phyloP scores from a whole-genome alignment of 2,888 invertebrate species.

The Spilarctia lutea region DNA sequence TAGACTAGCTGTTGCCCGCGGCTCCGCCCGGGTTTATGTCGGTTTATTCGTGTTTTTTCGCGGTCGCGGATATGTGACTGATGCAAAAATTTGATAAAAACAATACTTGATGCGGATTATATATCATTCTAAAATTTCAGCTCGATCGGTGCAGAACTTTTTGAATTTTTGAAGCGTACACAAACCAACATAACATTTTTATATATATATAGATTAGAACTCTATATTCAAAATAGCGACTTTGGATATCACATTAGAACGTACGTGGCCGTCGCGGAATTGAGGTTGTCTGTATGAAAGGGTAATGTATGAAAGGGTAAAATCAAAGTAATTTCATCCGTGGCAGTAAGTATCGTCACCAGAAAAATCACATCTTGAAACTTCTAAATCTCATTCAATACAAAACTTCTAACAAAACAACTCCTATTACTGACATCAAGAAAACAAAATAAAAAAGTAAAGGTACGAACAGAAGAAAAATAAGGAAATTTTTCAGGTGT shows the following conservation, averaged over 20 bases:
- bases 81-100: no score
- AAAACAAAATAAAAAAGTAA: constrained; percentile 23
- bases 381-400: constrained; percentile 16
- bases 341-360: not conserved
- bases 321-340: not conserved
- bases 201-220: no score
- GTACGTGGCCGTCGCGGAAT: not conserved
- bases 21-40: no score
- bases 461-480: constrained; percentile 34
- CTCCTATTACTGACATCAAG: constrained; percentile 22
- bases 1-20: no score
- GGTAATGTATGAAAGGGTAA: no score
- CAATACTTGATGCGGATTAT: no score
- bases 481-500: constrained; percentile 57
- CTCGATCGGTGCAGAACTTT: no score
- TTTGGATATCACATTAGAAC: not conserved
- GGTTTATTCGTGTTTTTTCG: no score
- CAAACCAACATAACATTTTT: no score
- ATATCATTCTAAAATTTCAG: no score
- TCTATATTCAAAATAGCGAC: not conserved
- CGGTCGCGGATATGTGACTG: no score
- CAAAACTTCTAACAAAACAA: constrained; percentile 18
- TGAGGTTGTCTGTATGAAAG: not conserved
- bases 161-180: no score
- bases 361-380: constrained; percentile 12